These are phyloP conservation scores for Caenorhabditis sp. DNA, from an alignment of 2,888 invertebrate genomes.

Conservation along the genomic window DNA sequence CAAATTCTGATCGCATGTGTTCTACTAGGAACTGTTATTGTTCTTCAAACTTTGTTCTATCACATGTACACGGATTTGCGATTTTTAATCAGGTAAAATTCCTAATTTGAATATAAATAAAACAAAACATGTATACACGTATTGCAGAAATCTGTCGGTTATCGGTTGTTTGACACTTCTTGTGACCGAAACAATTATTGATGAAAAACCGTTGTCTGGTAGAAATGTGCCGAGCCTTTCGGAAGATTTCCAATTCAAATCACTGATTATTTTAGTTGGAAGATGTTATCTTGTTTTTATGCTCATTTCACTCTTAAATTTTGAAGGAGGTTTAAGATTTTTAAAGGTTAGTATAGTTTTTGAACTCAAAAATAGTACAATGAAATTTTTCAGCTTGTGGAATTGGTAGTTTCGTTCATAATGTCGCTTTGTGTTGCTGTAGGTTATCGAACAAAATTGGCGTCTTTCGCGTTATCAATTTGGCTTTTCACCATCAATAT, in stretches of 20 bases:
- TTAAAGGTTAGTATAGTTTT: too few species aligned
- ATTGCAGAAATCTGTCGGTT: constrained; percentile 87
- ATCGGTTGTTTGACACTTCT: constrained; percentile 93
- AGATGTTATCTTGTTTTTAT: neutral
- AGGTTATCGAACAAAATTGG: constrained; percentile 94
- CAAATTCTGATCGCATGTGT: constrained; percentile 83
- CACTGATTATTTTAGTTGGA: neutral
- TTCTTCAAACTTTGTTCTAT: constrained; percentile 80
- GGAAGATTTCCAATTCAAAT: constrained; percentile 74
- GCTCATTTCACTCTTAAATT: neutral
- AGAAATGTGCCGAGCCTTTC: constrained; percentile 79
- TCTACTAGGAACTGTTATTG: constrained; percentile 90
- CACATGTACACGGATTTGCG: constrained; percentile 76
- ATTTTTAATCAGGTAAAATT: constrained; percentile 10
- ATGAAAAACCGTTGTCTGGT: constrained; percentile 80
- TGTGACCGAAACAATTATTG: constrained; percentile 81
- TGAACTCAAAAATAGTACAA: too few species aligned
- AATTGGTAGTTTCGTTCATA: neutral
- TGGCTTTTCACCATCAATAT: constrained; percentile 86
- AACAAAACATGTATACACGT: constrained; percentile 2
- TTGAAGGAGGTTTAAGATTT: neutral
- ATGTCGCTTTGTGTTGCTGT: constrained; percentile 81
- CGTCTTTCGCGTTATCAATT: constrained; percentile 88
- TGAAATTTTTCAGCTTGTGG: neutral
- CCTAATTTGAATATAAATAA: neutral